A percentile compares a stretch with the other conserved stretches of the same genome.
These are phyloP conservation scores for Schizopygopsis malacanthus DNA, from an alignment of 2,797 vertebrate genomes.

Conservation along the genomic window DNA sequence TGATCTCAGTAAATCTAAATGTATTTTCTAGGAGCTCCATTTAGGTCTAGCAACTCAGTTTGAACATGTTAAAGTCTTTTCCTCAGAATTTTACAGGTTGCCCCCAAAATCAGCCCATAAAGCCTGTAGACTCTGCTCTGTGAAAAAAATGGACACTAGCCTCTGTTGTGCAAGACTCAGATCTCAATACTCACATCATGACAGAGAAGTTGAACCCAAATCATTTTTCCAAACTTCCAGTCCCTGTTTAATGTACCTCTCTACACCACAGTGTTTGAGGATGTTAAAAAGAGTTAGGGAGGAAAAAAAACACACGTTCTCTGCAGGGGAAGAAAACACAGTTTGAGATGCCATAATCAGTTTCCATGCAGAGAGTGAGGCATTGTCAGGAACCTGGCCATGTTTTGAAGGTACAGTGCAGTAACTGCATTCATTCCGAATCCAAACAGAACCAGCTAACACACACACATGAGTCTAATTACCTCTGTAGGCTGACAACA, in stretches of 20 bases:
- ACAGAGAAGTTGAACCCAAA: slow-evolving; percentile 69
- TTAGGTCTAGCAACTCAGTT: neutral
- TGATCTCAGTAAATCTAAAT: neutral
- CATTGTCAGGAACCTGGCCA: slow-evolving; percentile 75
- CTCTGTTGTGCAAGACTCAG: slow-evolving; percentile 46
- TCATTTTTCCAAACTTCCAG: slow-evolving; percentile 71
- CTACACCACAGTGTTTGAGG: slow-evolving; percentile 53
- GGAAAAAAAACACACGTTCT: slow-evolving; percentile 64
- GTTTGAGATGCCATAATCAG: slow-evolving; percentile 80
- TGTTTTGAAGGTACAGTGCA: slow-evolving; percentile 75
- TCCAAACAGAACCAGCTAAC: slow-evolving; percentile 76
- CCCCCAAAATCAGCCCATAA: neutral
- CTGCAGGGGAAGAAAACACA: slow-evolving; percentile 77
- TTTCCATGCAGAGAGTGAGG: slow-evolving; percentile 72
- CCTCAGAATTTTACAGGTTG: neutral
- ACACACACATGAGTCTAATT: slow-evolving; percentile 79
- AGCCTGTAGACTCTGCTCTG: neutral
- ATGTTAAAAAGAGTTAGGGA: slow-evolving; percentile 64
- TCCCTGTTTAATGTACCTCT: slow-evolving; percentile 68
- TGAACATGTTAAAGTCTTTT: neutral
- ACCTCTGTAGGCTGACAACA: slow-evolving; percentile 73
- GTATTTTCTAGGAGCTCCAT: neutral
- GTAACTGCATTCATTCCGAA: slow-evolving; percentile 72
- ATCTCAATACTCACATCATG: slow-evolving; percentile 72
- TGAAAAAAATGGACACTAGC: neutral